Percentiles rank a stretch among this genome's conserved stretches.
phyloP scores from a whole-genome alignment of 2,888 invertebrate species.

The Acleris sparsana region DNA sequence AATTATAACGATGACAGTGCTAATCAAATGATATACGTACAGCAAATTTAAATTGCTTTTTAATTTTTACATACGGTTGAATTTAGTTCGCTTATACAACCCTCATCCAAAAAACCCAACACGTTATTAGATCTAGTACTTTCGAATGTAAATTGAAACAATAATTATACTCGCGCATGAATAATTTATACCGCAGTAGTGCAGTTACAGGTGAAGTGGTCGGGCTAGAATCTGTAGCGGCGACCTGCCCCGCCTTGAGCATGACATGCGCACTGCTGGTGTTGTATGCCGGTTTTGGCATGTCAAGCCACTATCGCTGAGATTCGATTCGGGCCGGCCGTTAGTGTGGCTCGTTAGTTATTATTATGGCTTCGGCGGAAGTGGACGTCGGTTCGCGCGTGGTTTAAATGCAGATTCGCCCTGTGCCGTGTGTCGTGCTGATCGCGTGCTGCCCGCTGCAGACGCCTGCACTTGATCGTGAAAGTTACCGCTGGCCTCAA shows the following conservation, averaged over 20 bases:
- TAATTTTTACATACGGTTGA: background rate
- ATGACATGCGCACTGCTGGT: conserved; percentile 28
- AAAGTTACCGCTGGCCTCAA: conserved; percentile 79
- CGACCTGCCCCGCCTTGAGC: conserved; percentile 16
- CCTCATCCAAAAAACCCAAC: conserved; percentile 12
- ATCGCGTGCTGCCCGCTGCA: conserved; percentile 66
- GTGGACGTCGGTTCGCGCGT: conserved; percentile 58
- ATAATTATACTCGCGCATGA: conserved; percentile 19
- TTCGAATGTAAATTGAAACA: conserved; percentile 24
- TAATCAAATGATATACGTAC: no score
- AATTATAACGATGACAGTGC: background rate
- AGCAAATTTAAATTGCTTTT: no score
- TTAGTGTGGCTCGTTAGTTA: conserved; percentile 55
- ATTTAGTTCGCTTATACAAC: background rate
- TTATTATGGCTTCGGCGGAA: conserved; percentile 66
- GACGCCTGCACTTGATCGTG: conserved; percentile 77
- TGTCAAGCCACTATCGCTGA: conserved; percentile 43
- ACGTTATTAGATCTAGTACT: conserved; percentile 2
- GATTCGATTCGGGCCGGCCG: conserved; percentile 36
- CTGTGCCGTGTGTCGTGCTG: conserved; percentile 57
- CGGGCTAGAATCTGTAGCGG: conserved; percentile 7
- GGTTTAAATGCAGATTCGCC: conserved; percentile 49
- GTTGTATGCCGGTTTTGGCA: conserved; percentile 40
- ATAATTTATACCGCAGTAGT: conserved; percentile 22
- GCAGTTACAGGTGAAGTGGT: conserved; percentile 17